Base-by-base conservation (phyloP, 2,113 vertebrate genomes). In the Oceanodroma tethys region DNA sequence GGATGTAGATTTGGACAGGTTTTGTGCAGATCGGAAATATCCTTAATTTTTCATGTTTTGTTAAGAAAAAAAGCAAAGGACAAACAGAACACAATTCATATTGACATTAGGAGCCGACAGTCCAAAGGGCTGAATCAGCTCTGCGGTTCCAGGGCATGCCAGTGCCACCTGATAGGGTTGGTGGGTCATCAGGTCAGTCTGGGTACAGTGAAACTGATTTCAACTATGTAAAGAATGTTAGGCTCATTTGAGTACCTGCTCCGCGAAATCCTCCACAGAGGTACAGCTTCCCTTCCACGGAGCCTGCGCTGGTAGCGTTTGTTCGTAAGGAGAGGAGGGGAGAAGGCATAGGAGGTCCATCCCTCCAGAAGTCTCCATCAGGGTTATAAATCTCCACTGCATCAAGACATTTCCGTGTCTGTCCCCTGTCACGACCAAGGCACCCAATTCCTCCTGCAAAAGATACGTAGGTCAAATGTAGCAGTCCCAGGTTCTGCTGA, bases 191-290 rank as follows among this genome's bases (percentile, higher is more conserved):
- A 25, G 66, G 40, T 60, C 40, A 78, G 18, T 8, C 32, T 55
- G 42, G 9, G 11, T 47, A 27, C 76, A 58, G 38, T 56, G 52
- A 25, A 82, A 75, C 22, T 3, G 29, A 63, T 72, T 79, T 60
- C 62, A 88, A 15, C 32, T 52, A 4, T 5, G 9, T n/a, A 45
- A 34, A 30, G 48, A 87, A 34, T 1, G 6, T 36, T 7, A 9
- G 62, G 36, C n/a, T 76, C 60, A 43, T 81, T 67, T 95, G 38
- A 78, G 38, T 99, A 99, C 99, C 99, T 99, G 99, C 98, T 97
- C 99, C 99, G 5, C 97, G 99, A 98, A 99, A 99, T 91, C 99
- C 99, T 72, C 99, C 99, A 42, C 99, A 99, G 84, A 99, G 96
- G 62, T 99, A 99, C 30, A 99, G 98, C 96, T 99, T 99, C 38